Evolutionary conservation across 2,888 invertebrate species (phyloP), one percentile per base, ranked within the genome.

Genomic region (Thecocarcelia acutangulata): DNA sequence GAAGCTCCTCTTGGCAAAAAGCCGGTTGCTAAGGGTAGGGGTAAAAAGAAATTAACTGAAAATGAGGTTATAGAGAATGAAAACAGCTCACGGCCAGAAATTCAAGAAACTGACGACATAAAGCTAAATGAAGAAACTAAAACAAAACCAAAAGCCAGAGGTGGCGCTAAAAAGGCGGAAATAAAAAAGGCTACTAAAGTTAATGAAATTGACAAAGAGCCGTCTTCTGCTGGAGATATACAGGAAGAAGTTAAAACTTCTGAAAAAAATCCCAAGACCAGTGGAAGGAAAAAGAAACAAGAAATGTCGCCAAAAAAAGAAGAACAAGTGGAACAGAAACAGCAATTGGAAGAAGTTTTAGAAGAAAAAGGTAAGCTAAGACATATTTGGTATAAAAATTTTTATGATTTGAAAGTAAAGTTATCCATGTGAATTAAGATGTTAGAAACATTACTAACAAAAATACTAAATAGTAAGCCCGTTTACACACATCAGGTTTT

Each of bases 71-170:
- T 69, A 74, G 52, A 77, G 56, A 73, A 73, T 37, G 63, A 58
- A 69, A 56, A 28, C 17, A 33, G 33, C 15, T 12, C 44, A 40
- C 33, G 40, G 37, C 11, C 13, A 15, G 77, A 37, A 37, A 68
- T 0, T 15, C 33, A 52, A 61, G 56, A 44, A 73, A 44, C 28
- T 56, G 59, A 17, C 28, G 70, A 52, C 40, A 24, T n/a, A 44
- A 28, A 46, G 33, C 46, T 17, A 61, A 61, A 58, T 15, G 24
- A 59, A 21, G 73, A 73, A 33, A 5, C 24, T 44, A 61, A 58
- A 83, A 63, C 48, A n/a, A 73, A 68, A 72, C n/a, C 84, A 0
- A 85, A 85, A 68, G 80, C 81, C 12, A 87, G 84, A 79, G 83
- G 54, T 24, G 80, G 83, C 15, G 87, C 85, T 69, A 88, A 80